Evolutionary conservation across 1,140 invertebrate species (phyloP).

Genomic region (Saxidomus purpurata): DNA sequence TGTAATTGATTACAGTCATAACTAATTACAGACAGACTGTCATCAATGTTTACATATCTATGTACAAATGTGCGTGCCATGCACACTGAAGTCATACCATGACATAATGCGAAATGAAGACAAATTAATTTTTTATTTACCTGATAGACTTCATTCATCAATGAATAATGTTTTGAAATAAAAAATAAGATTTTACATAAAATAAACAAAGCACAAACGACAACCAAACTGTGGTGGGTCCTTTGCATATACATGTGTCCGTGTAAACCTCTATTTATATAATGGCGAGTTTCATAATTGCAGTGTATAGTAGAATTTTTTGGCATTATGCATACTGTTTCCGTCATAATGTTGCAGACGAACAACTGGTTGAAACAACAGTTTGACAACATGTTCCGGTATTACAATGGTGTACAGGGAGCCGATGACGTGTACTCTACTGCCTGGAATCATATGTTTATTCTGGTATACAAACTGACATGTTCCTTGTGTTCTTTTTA

Average conservation of each 20-base stretch:
- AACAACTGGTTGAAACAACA: slow-evolving; percentile 50
- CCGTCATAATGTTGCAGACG: slow-evolving; percentile 58
- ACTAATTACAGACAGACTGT: not conserved
- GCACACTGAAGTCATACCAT: not conserved
- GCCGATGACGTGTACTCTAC: slow-evolving; percentile 24
- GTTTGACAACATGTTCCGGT: slow-evolving; percentile 50
- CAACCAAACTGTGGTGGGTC: too few relatives aligned
- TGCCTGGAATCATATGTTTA: slow-evolving; percentile 53
- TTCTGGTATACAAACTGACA: too few relatives aligned
- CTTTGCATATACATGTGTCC: too few relatives aligned
- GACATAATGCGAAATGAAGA: not conserved
- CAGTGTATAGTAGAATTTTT: too few relatives aligned
- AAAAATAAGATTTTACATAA: too few relatives aligned
- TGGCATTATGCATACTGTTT: too few relatives aligned
- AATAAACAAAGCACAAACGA: too few relatives aligned
- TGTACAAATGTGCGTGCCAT: not conserved
- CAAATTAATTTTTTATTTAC: not conserved
- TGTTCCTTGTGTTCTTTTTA: too few relatives aligned
- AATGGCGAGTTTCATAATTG: too few relatives aligned
- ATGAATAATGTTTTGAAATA: too few relatives aligned
- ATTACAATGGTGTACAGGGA: slow-evolving; percentile 48
- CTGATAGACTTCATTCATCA: too few relatives aligned
- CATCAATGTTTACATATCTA: not conserved
- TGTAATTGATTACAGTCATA: not conserved
- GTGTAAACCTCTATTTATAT: too few relatives aligned